Base-by-base conservation (phyloP, 2,797 vertebrate genomes). In the Diplodus sargus region DNA sequence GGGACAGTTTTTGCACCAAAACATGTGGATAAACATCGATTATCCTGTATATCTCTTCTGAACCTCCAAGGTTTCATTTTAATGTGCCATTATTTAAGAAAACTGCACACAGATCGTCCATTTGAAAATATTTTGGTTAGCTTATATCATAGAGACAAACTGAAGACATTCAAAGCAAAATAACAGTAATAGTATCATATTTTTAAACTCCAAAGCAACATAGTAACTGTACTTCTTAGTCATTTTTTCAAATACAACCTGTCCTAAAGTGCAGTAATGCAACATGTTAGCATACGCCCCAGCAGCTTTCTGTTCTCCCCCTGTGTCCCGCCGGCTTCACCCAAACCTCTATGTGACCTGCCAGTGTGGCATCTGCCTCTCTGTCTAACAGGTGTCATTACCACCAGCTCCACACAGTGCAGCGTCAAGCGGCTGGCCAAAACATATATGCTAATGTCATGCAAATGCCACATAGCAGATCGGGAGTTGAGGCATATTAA, bases 381-480 rank as follows among this genome's bases (percentile, higher is more conserved):
- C 80, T 48, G 62, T 83, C 71, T 59, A 89, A 87, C 88, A 90
- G 84, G 80, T 89, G 84, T 87, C 87, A 77, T 75, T 89, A 75
- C 71, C 74, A 85, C 78, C 75, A 76, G 75, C 82, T 83, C 25
- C 1, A 1, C 76, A 60, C 70, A 25, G 79, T 51, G 63, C 65
- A 67, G 76, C 14, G 8, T 68, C 69, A 68, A 86, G 87, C 43
- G 49, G 49, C 82, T 80, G 84, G 68, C 70, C 76, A 54, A 62
- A 51, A 73, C 71, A 85, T 85, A 65, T 83, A 92, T 93, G 91
- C 80, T 87, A 92, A 93, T 93, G 23, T 53, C 62, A 89, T 90
- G 91, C 86, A 90, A 90, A 93, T 91, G 80, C 23, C 52, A 83
- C 68, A 79, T 78, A 86, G 65, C 89, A 84, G 73, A 89, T 89